Evolutionary conservation across 2,113 vertebrate genomes (phyloP).

Genomic region (Prietella phreatophila): DNA sequence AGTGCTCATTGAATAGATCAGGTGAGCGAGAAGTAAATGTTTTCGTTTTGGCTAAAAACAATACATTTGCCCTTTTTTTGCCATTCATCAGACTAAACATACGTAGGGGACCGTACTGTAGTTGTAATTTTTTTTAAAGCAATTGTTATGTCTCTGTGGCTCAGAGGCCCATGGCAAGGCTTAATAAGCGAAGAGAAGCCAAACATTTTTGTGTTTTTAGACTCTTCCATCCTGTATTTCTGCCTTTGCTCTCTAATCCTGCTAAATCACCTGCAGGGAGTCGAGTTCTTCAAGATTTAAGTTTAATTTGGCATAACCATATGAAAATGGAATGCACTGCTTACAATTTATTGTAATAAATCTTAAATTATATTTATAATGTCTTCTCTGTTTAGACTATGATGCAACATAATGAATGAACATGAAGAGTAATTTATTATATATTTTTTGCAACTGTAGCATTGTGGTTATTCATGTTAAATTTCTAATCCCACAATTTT

Average conservation of each 20-base stretch:
- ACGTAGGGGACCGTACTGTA: background rate
- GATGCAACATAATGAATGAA: background rate
- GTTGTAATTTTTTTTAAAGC: constrained; percentile 11
- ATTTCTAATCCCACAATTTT: background rate
- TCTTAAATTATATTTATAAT: background rate
- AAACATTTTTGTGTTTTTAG: background rate
- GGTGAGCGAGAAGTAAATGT: constrained; percentile 29
- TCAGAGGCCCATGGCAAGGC: constrained; percentile 7
- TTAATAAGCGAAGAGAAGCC: constrained; percentile 20
- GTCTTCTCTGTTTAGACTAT: background rate
- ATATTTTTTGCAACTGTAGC: background rate
- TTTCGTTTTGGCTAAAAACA: constrained; percentile 41
- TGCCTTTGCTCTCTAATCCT: background rate
- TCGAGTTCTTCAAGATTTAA: background rate
- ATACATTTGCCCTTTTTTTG: constrained; percentile 15
- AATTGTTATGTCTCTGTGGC: constrained; percentile 23
- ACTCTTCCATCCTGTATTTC: background rate
- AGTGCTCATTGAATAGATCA: constrained; percentile 32
- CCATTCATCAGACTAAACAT: constrained; percentile 35
- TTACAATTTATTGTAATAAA: constrained; percentile 1
- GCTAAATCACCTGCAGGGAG: background rate
- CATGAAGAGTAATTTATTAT: background rate
- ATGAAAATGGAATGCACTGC: background rate
- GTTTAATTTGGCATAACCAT: background rate
- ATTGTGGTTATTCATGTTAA: background rate